phyloP scores from a whole-genome alignment of 2,797 vertebrate genomes.

The Mormyrus proboscirostris region DNA sequence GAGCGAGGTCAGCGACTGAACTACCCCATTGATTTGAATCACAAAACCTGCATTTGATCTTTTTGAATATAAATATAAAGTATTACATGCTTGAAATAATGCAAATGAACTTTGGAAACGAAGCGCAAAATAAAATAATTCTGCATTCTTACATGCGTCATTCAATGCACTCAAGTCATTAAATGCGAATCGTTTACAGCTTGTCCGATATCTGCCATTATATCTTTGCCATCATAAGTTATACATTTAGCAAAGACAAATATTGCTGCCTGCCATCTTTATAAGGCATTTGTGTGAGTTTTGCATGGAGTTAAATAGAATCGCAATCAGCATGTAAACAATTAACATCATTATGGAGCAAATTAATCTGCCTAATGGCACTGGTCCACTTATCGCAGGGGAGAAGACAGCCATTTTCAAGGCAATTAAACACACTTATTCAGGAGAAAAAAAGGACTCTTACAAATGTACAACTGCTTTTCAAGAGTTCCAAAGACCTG shows the following conservation, averaged over 20 bases:
- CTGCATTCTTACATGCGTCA: not conserved
- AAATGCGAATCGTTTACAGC: not conserved
- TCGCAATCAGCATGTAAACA: constrained; percentile 56
- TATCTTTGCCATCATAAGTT: not conserved
- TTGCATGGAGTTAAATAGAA: constrained; percentile 44
- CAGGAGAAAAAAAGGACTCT: constrained; percentile 33
- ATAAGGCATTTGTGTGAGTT: constrained; percentile 33
- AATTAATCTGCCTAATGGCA: constrained; percentile 65
- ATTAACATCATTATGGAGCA: constrained; percentile 62
- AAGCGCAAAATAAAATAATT: not conserved
- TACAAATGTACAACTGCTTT: not conserved
- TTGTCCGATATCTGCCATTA: not conserved
- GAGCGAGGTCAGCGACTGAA: not conserved
- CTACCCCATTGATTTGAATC: not conserved
- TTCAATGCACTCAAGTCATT: not conserved
- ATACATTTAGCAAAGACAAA: not conserved
- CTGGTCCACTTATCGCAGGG: constrained; percentile 56
- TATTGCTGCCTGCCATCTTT: constrained; percentile 24
- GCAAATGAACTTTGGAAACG: not conserved
- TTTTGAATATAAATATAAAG: not conserved
- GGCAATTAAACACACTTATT: constrained; percentile 55
- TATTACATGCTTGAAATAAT: not conserved
- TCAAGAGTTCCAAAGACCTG: not conserved
- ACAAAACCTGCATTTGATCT: not conserved
- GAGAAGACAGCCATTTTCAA: constrained; percentile 59